Evolutionary conservation across 2,797 vertebrate species (phyloP).

Genomic region (Sebastes cheni): DNA sequence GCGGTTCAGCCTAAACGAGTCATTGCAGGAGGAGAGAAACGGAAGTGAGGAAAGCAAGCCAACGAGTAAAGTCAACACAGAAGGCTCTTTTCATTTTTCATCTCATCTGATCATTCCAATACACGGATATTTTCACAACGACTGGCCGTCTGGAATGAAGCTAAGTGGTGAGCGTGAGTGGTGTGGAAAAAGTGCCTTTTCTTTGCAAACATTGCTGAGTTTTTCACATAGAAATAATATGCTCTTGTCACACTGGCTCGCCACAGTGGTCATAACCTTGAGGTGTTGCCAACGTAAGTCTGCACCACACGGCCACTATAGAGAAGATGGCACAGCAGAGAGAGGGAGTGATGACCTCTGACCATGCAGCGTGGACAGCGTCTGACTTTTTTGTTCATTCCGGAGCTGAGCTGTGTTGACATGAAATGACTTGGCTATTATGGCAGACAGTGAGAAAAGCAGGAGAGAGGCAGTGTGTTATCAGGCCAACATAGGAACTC

Average conservation of each 20-base stretch:
- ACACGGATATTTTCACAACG: no score
- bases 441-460: slow-evolving; percentile 27
- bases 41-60: no score
- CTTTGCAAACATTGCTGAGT: not conserved
- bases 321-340: slow-evolving; percentile 22
- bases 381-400: slow-evolving; percentile 32
- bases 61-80: no score
- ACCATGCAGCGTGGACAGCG: slow-evolving; percentile 9
- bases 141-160: no score
- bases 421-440: slow-evolving; percentile 44
- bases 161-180: no score
- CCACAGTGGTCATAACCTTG: slow-evolving; percentile 25
- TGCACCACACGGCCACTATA: not conserved
- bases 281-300: slow-evolving; percentile 28
- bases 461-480: slow-evolving; percentile 47
- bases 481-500: slow-evolving; percentile 52
- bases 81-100: no score
- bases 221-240: slow-evolving; percentile 3
- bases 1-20: no score
- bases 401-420: slow-evolving; percentile 40
- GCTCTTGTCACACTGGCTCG: slow-evolving; percentile 1
- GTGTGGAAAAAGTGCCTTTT: not conserved
- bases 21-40: no score
- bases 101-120: no score
- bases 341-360: slow-evolving; percentile 30